phyloP scores from a whole-genome alignment of 92 coral and sea anemone species.

The Micromussa lordhowensis region DNA sequence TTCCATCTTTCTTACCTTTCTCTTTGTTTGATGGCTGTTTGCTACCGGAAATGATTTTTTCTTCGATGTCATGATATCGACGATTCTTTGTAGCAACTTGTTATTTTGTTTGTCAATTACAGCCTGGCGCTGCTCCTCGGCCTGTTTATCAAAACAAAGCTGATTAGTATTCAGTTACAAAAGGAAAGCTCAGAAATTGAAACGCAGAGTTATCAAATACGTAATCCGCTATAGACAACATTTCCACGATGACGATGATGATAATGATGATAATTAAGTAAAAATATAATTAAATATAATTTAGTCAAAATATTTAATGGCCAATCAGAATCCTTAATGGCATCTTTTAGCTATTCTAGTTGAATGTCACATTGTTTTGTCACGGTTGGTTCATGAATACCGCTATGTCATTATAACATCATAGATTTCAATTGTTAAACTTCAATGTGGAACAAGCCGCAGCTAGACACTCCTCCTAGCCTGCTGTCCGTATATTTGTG shows the following conservation, averaged over 20 bases:
- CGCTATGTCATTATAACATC: too few species aligned
- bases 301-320: not conserved
- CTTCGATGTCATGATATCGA: constrained; percentile 74
- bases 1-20: constrained; percentile 18
- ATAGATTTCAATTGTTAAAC: too few species aligned
- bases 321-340: not conserved
- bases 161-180: too few species aligned
- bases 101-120: constrained; percentile 80
- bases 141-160: constrained; percentile 26
- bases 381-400: too few species aligned
- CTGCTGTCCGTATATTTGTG: too few species aligned
- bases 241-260: not conserved
- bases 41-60: constrained; percentile 51
- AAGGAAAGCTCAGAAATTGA: not conserved
- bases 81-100: constrained; percentile 73
- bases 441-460: too few species aligned
- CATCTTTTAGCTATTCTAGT: not conserved
- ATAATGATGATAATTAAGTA: not conserved
- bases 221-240: too few species aligned
- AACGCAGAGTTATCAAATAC: not conserved
- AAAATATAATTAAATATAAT: too few species aligned
- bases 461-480: too few species aligned
- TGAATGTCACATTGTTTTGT: too few species aligned
- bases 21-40: not conserved
- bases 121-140: constrained; percentile 80